Evolutionary conservation across 2,113 vertebrate genomes (phyloP), one percentile per base, ranked within the genome.

Genomic region (Crypturellus undulatus): DNA sequence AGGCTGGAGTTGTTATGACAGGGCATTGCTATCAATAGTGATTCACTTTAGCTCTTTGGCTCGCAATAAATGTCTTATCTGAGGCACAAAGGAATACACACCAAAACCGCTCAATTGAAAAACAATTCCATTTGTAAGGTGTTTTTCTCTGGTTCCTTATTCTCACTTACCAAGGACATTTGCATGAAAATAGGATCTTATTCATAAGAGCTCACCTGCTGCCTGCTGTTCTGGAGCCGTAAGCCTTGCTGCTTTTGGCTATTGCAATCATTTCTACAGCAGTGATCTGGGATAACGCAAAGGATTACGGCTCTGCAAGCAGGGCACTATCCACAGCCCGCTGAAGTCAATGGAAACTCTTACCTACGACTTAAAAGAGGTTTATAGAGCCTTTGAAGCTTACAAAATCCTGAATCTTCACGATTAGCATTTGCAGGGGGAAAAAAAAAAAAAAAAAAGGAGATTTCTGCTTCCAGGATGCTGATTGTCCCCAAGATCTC

Each of bases 111-210:
- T 84, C 84, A 71, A 64, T 9, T 95, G 86, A 92, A 91, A 97
- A 96, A 95, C 96, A 97, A 95, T 96, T 95, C 87, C 65, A 90
- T 91, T 95, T 68, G 36, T 90, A 90, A 84, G 40, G 36, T 75
- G 43, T 82, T 76, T 95, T 69, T 7, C 59, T 83, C n/a, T 4
- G 2, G 62, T 67, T 95, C 52, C 56, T 96, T 94, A 84, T 92
- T 96, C 94, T 96, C 95, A 93, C 84, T 96, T 96, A 97, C 70
- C 42, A 70, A 94, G 79, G 81, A 82, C 43, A 97, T 96, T 97
- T 97, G 94, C 94, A 97, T 96, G 89, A 97, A 95, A 96, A 97
- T 93, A 93, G 96, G 79, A 72, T 94, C 90, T 92, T 89, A 77
- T 81, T 92, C 72, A 15, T 84, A 93, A 92, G 72, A 95, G 84